Evolutionary conservation across 2,113 vertebrate genomes (phyloP).

Genomic region (Ctenomys sociabilis): DNA sequence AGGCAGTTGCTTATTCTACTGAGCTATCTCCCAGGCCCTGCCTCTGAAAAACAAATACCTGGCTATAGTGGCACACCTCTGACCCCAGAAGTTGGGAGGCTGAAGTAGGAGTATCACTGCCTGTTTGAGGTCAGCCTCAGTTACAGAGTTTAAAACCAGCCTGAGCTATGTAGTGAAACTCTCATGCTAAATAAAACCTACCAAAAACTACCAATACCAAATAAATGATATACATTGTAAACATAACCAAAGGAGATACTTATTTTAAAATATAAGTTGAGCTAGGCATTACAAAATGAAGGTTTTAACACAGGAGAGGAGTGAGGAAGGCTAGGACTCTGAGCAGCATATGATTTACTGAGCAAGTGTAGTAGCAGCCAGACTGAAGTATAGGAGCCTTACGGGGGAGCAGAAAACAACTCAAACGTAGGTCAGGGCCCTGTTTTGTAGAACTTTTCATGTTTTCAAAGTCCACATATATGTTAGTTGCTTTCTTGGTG

Average conservation of each 20-base stretch:
- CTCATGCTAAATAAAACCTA: background rate
- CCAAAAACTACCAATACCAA: background rate
- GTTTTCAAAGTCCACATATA: background rate
- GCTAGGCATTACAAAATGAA: background rate
- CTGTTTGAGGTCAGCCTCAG: background rate
- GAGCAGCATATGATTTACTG: background rate
- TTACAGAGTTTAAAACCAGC: background rate
- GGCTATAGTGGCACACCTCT: background rate
- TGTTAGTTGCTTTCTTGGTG: background rate
- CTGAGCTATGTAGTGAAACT: background rate
- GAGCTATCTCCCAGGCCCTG: no score
- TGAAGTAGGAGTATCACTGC: background rate
- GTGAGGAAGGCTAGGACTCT: background rate
- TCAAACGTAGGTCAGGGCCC: background rate
- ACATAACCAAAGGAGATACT: background rate
- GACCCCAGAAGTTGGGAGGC: background rate
- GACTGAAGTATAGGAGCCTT: background rate
- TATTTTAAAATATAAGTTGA: conserved; percentile 19
- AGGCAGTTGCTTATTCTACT: no score
- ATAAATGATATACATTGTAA: background rate
- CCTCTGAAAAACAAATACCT: no score
- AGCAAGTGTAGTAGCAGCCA: background rate
- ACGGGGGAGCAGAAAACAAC: conserved; percentile 21
- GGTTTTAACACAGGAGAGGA: background rate
- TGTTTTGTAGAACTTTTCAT: conserved; percentile 14